Percentiles rank a stretch among this genome's conserved stretches.
phyloP scores from a whole-genome alignment of 2,888 invertebrate species.

The Baccha elongata region DNA sequence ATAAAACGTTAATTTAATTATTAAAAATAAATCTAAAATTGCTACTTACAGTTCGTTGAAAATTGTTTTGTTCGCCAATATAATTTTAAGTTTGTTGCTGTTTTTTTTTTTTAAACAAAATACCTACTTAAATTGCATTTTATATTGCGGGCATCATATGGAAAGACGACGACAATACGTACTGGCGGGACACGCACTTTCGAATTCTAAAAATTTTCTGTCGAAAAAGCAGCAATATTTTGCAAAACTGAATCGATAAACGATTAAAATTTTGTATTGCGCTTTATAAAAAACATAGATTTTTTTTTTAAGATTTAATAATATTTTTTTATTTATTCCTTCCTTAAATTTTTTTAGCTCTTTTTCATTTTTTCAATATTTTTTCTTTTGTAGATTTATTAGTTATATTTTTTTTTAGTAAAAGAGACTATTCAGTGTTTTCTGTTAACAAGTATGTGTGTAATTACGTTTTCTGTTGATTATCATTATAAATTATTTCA shows the following conservation, averaged over 20 bases:
- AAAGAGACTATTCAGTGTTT: conserved; percentile 40
- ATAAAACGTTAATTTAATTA: conserved; percentile 10
- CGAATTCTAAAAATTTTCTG: background rate
- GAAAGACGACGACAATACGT: too few relatives aligned
- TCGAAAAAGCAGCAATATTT: conserved; percentile 18
- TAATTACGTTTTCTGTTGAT: conserved; percentile 2
- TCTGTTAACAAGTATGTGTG: conserved; percentile 12
- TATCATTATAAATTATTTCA: conserved; percentile 7
- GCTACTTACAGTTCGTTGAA: conserved; percentile 63
- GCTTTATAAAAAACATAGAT: conserved; percentile 61
- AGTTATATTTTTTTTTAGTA: conserved; percentile 40
- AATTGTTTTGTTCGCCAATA: conserved; percentile 1
- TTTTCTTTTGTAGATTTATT: conserved; percentile 50
- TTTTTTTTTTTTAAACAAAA: conserved; percentile 14
- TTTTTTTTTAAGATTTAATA: conserved; percentile 61
- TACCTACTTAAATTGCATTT: conserved; percentile 31
- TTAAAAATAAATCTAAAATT: background rate
- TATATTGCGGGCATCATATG: conserved; percentile 24
- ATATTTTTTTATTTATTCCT: conserved; percentile 67
- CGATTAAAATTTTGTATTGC: conserved; percentile 30
- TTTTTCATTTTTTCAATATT: conserved; percentile 19
- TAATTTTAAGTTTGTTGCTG: conserved; percentile 25
- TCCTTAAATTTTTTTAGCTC: conserved; percentile 22
- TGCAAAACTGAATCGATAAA: conserved; percentile 32
- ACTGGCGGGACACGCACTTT: conserved; percentile 13